These are phyloP conservation scores for Excalfactoria chinensis DNA, from an alignment of 2,113 vertebrate genomes.

Conservation along the genomic window DNA sequence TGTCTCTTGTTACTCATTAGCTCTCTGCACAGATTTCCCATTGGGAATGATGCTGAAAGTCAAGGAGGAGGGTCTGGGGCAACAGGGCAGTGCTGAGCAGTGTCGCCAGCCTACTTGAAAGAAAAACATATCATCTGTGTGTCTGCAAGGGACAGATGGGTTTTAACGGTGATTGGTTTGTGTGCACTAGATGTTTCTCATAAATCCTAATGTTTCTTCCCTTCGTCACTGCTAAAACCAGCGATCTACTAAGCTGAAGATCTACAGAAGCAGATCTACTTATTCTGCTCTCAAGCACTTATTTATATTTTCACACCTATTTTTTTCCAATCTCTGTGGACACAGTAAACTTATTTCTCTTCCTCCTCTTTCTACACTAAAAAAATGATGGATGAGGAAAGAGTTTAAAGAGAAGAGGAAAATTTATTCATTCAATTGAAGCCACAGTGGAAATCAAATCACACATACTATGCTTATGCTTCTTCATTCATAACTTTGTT, in stretches of 20 bases:
- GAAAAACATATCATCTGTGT: not conserved
- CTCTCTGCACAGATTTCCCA: constrained; percentile 49
- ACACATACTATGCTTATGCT: not conserved
- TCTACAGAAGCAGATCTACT: not conserved
- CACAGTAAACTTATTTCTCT: not conserved
- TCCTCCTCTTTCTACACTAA: not conserved
- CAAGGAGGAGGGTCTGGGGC: not conserved
- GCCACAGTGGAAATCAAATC: not conserved
- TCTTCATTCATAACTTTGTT: not conserved
- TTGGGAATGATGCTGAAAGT: constrained; percentile 1
- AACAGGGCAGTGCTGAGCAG: not conserved
- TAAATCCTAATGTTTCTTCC: not conserved
- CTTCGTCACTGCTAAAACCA: not conserved
- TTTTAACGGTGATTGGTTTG: not conserved
- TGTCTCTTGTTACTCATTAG: not conserved
- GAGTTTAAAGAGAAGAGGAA: not conserved
- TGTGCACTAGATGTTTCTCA: not conserved
- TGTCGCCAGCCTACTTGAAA: constrained; percentile 33
- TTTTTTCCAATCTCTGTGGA: not conserved
- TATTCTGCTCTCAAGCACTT: not conserved
- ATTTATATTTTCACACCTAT: not conserved
- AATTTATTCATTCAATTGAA: not conserved
- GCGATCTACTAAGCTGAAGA: not conserved
- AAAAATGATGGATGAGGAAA: not conserved
- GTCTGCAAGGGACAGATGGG: not conserved